Evolutionary conservation across 2,888 invertebrate genomes (phyloP), one percentile per base, ranked within the genome.

Genomic region (Emmelina monodactyla): DNA sequence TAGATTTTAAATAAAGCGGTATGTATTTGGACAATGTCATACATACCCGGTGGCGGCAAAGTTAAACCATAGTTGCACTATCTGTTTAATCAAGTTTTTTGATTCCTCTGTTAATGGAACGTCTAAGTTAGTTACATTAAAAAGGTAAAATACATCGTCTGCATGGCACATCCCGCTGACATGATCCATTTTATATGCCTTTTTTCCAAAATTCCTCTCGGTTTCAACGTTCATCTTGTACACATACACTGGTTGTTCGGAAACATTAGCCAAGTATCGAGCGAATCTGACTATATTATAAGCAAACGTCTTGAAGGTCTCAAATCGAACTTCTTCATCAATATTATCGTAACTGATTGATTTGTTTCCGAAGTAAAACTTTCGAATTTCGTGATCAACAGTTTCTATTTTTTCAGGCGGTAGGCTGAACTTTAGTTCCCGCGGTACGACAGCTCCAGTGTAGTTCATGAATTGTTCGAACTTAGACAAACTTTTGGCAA

Each of bases 41-140:
- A 47, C 66, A 61, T 55, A 79, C 79, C 78, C 72, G 13, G 55
- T 58, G 11, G 42, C 52, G 15, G 78, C 76, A 35, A 79, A 79
- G 46, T 66, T 59, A 1, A 59, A 57, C 79, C 79, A 79, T 25
- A 78, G 46, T 19, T 44, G 43, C 7, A 73, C 66, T 25, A 69
- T 48, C 40, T 58, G 45, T 25, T 60, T 47, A 29, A 75, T 63
- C 22, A 67, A 53, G 1, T 33, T 25, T 45, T 40, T 60, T 5
- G 71, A 62, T 43, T 68, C 57, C 5, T 66, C 58, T 6, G 71
- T 62, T 14, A 70, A 39, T n/a, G 72, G 68, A 41, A 76, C 50
- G 33, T 68, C 58, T 33, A 70, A 42, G 34, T 60, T 61, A 0
- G 69, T 71, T 0, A 76, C 45, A 33, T 78, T 58, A 32, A 79